phyloP scores from a whole-genome alignment of 2,888 invertebrate genomes.

The Ormyrus pomaceus region DNA sequence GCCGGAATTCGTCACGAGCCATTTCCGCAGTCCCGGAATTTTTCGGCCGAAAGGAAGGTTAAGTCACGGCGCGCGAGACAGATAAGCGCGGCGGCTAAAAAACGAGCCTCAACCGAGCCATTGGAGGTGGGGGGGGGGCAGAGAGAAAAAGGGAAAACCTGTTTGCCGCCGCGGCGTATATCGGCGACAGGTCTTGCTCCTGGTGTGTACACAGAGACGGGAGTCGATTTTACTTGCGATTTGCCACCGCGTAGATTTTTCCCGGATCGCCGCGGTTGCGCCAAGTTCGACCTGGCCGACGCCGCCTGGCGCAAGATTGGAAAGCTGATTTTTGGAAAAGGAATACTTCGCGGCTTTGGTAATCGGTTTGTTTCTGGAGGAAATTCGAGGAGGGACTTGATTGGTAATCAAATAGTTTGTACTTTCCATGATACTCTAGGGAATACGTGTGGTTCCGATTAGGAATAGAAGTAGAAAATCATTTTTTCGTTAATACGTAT shows the following conservation, averaged over 20 bases:
- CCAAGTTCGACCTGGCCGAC: too few species aligned
- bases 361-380: too few species aligned
- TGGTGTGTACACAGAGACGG: neutral
- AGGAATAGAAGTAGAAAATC: too few species aligned
- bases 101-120: neutral
- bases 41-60: neutral
- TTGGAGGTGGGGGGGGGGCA: neutral
- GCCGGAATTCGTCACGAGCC: neutral
- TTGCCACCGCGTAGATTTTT: slow-evolving; percentile 3
- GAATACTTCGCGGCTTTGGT: too few species aligned
- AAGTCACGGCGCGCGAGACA: neutral
- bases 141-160: slow-evolving; percentile 55
- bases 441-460: too few species aligned
- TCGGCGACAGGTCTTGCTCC: slow-evolving; percentile 42
- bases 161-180: slow-evolving; percentile 48
- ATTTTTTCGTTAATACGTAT: too few species aligned
- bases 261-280: neutral
- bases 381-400: too few species aligned
- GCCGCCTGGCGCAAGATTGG: too few species aligned
- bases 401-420: too few species aligned
- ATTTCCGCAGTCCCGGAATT: slow-evolving; percentile 50
- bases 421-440: too few species aligned
- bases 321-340: too few species aligned
- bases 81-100: slow-evolving; percentile 24
- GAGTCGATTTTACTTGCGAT: slow-evolving; percentile 20